Percentiles rank a stretch among this genome's conserved stretches.
phyloP scores from a whole-genome alignment of 2,888 invertebrate genomes.

The Bhutanitis thaidina region DNA sequence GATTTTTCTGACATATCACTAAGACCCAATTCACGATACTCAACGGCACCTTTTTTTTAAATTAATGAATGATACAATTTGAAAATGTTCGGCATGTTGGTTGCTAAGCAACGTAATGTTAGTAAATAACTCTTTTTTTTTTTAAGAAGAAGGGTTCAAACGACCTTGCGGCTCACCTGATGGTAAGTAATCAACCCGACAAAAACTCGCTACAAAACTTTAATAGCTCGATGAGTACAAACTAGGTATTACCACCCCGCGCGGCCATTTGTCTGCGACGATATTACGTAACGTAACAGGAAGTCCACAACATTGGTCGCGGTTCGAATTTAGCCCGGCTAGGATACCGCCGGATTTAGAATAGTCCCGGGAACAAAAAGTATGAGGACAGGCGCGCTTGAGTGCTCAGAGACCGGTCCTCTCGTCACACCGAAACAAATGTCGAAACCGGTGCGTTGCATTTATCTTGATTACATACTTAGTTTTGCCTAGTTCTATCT shows the following conservation, averaged over 20 bases:
- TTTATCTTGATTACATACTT: not conserved
- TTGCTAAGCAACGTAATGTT: constrained; percentile 8
- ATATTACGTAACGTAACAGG: constrained; percentile 66
- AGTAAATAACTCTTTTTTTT: not conserved
- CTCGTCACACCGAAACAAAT: constrained; percentile 36
- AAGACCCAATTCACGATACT: too few relatives aligned
- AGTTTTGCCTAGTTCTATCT: too few relatives aligned
- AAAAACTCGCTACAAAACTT: constrained; percentile 11
- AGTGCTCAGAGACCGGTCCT: constrained; percentile 37
- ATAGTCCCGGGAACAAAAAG: constrained; percentile 63
- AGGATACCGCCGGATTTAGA: constrained; percentile 68
- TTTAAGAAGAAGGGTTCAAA: too few relatives aligned
- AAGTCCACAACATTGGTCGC: constrained; percentile 44
- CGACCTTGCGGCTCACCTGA: too few relatives aligned
- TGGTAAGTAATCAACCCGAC: too few relatives aligned
- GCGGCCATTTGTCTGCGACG: constrained; percentile 43
- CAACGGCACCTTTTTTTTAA: too few relatives aligned
- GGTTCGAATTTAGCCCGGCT: constrained; percentile 59
- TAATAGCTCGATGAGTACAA: constrained; percentile 11
- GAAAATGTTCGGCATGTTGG: not conserved
- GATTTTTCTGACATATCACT: too few relatives aligned
- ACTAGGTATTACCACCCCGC: constrained; percentile 3
- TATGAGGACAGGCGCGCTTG: constrained; percentile 48
- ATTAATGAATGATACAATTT: too few relatives aligned
- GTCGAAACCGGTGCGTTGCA: not conserved